Base-by-base conservation (phyloP, 2,797 vertebrate genomes). In the Lagocephalus sceleratus region DNA sequence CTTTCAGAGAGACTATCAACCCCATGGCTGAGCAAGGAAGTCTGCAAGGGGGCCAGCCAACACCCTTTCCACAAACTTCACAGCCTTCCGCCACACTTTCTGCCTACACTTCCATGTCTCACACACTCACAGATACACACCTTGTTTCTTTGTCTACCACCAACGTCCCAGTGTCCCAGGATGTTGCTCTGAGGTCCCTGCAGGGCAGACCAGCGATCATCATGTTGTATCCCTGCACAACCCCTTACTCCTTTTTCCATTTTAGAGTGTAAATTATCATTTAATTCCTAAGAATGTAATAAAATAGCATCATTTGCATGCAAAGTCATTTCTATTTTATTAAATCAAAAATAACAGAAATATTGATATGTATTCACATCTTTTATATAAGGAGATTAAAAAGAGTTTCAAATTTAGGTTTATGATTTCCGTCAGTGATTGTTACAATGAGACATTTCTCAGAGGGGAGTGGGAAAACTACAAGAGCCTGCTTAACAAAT, bases 41-140 rank as follows among this genome's bases (percentile, higher is more conserved):
- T 86, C 86, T 82, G 64, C 85, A 83, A 81, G 83, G 81, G 84
- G 87, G 84, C 82, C 71, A 61, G 83, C 69, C 82, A 81, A 88
- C 86, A 88, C 86, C 81, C 80, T 74, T 79, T 84, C 68, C 85
- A 75, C 80, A 89, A 88, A 89, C 89, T 89, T 91, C 84, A 84
- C 88, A 88, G 79, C 69, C 70, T 57, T 75, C 82, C 72, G 71
- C 77, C 79, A 88, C 62, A 64, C 57, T 79, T 46, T 56, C 32
- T 48, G 48, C 65, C 67, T 58, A 63, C 56, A 47, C 60, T n/a
- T 41, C 19, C 43, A 60, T 63, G 58, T 66, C 40, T 19, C 54
- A 25, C 55, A 44, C 45, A 59, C 39, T 23, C 38, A 25, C 32
- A 48, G 45, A 52, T 48, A 15, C 8, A 29, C 57, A 53, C 41